phyloP scores from a whole-genome alignment of 1,140 invertebrate species.

The Acromyrmex heyeri region DNA sequence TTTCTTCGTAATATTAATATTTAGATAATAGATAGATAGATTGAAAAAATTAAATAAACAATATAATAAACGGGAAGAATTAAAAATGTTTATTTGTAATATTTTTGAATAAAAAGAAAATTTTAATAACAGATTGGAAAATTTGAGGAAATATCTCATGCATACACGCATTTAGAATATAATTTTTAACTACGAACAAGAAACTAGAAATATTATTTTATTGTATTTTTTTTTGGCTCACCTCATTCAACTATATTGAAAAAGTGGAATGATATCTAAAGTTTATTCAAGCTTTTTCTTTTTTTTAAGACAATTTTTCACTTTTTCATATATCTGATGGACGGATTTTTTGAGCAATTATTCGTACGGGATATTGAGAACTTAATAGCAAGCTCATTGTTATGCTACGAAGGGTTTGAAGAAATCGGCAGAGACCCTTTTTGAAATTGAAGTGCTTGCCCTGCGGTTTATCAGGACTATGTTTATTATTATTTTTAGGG shows the following conservation, averaged over 20 bases:
- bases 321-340: constrained; percentile 11
- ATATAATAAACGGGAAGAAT: background rate
- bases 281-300: background rate
- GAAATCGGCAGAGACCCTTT: constrained; percentile 42
- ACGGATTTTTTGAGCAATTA: constrained; percentile 51
- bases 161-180: background rate
- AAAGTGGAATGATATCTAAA: background rate
- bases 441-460: constrained; percentile 64
- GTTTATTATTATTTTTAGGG: constrained; percentile 63
- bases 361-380: constrained; percentile 51
- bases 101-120: constrained; percentile 2
- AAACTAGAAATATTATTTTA: constrained; percentile 2
- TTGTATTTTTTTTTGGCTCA: background rate
- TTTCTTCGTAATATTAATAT: constrained; percentile 5
- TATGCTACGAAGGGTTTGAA: constrained; percentile 52
- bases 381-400: constrained; percentile 68
- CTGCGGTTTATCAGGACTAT: constrained; percentile 63
- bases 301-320: background rate
- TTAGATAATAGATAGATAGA: background rate
- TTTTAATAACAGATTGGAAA: background rate
- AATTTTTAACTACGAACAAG: background rate
- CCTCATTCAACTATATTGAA: background rate
- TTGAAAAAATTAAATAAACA: background rate
- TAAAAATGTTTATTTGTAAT: background rate
- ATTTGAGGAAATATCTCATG: background rate